Percentiles rank a stretch among this genome's conserved stretches.
phyloP scores from a whole-genome alignment of 2,888 invertebrate genomes.

The Calameuta pallipes region DNA sequence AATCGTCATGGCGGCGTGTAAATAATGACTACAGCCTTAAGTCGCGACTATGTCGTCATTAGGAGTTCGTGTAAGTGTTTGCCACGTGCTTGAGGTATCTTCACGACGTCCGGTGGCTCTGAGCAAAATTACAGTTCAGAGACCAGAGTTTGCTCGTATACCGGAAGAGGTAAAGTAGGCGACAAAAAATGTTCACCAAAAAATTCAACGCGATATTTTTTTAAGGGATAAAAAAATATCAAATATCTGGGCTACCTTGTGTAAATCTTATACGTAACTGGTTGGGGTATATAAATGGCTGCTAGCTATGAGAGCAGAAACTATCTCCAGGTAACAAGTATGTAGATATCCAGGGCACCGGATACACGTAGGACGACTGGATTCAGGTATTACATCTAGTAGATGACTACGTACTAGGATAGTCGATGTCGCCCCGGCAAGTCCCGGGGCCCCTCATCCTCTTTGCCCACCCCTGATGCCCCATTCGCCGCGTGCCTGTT shows the following conservation, averaged over 20 bases:
- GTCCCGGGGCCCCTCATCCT: slow-evolving; percentile 43
- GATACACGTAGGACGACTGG: slow-evolving; percentile 50
- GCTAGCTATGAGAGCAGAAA: neutral
- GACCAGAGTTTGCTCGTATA: too few relatives aligned
- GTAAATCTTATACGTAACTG: neutral
- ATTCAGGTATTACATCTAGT: slow-evolving; percentile 60
- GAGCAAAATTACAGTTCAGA: neutral
- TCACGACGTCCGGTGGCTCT: neutral
- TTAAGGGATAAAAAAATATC: neutral
- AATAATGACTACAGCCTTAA: slow-evolving; percentile 29
- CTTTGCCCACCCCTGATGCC: slow-evolving; percentile 27
- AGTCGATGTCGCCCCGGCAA: slow-evolving; percentile 42
- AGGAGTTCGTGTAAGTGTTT: slow-evolving; percentile 30
- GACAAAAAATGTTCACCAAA: neutral
- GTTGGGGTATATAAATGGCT: neutral
- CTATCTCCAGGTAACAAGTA: slow-evolving; percentile 25
- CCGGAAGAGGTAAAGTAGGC: neutral
- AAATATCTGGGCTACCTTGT: neutral
- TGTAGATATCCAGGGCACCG: slow-evolving; percentile 37
- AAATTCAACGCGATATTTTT: neutral
- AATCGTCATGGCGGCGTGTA: slow-evolving; percentile 31
- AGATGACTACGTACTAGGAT: slow-evolving; percentile 47
- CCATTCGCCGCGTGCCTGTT: slow-evolving; percentile 41
- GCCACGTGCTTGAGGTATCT: slow-evolving; percentile 9
- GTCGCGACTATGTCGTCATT: slow-evolving; percentile 41